These are phyloP conservation scores for Cossypha caffra DNA, from an alignment of 2,797 vertebrate species.

Conservation along the genomic window DNA sequence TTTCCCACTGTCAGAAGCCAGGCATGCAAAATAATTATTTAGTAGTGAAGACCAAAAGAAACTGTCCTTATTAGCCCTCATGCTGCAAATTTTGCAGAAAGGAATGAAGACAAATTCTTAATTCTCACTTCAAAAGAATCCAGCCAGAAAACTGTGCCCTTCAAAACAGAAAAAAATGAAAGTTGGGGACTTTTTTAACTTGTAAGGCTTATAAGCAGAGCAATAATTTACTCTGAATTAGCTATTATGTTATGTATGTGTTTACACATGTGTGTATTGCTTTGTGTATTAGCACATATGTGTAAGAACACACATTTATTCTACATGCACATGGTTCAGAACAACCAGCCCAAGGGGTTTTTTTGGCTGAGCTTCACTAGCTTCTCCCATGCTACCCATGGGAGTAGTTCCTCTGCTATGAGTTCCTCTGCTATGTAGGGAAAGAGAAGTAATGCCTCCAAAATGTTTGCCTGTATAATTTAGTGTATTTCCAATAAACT, in stretches of 20 bases:
- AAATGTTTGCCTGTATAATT: conserved; percentile 20
- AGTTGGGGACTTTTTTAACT: neutral
- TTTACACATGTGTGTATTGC: neutral
- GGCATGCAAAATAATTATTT: neutral
- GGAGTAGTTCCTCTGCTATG: neutral
- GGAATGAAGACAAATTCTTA: neutral
- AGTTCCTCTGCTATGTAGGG: neutral
- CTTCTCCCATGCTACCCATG: neutral
- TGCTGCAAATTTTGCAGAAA: neutral
- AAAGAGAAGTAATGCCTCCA: neutral
- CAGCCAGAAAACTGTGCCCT: neutral
- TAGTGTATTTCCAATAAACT: conserved; percentile 10
- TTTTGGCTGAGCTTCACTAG: neutral
- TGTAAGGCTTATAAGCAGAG: neutral
- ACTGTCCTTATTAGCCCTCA: neutral
- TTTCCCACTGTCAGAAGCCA: neutral
- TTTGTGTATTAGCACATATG: neutral
- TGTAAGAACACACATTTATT: neutral
- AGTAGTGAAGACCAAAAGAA: neutral
- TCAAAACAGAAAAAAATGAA: neutral
- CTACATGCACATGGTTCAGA: neutral
- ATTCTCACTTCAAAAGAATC: neutral
- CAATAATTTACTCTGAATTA: neutral
- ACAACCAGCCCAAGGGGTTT: neutral
- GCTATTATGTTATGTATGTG: neutral